Percentiles rank a stretch among this genome's conserved stretches.
These are phyloP conservation scores for Epiblema foenella DNA, from an alignment of 2,888 invertebrate genomes.

Conservation along the genomic window DNA sequence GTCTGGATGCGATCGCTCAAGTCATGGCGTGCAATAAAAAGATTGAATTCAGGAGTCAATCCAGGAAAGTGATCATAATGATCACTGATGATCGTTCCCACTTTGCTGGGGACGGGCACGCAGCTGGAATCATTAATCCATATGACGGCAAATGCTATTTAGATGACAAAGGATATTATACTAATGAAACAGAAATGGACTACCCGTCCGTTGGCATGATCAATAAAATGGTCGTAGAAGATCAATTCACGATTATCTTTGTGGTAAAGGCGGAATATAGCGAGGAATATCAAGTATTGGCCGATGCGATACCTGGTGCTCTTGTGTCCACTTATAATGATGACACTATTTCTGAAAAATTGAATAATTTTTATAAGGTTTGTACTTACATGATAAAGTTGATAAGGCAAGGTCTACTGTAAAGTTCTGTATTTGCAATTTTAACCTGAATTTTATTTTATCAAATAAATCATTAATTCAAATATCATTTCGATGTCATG, in stretches of 20 bases:
- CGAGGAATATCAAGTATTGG: conserved; percentile 7
- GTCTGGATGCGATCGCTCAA: conserved; percentile 35
- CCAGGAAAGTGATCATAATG: conserved; percentile 32
- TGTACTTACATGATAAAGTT: neutral
- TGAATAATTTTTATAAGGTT: conserved; percentile 23
- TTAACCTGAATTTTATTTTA: no score
- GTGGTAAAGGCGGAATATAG: neutral
- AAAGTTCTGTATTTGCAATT: no score
- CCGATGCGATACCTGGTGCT: conserved; percentile 18
- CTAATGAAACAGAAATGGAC: conserved; percentile 36
- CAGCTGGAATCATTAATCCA: conserved; percentile 20
- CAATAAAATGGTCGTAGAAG: conserved; percentile 21
- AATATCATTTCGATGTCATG: no score
- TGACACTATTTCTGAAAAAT: neutral
- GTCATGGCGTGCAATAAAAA: conserved; percentile 29
- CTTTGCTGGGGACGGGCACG: conserved; percentile 30
- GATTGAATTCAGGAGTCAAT: conserved; percentile 20
- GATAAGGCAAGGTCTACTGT: no score
- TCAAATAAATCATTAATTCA: no score
- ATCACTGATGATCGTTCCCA: conserved; percentile 27
- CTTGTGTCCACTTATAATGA: neutral
- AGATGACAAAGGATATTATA: conserved; percentile 15
- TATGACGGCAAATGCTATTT: conserved; percentile 32
- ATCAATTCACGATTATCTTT: conserved; percentile 38
- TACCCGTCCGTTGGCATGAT: conserved; percentile 37